Evolutionary conservation across 2,888 invertebrate genomes (phyloP), one percentile per base, ranked within the genome.

Genomic region (Drosophila kambysellisi): DNA sequence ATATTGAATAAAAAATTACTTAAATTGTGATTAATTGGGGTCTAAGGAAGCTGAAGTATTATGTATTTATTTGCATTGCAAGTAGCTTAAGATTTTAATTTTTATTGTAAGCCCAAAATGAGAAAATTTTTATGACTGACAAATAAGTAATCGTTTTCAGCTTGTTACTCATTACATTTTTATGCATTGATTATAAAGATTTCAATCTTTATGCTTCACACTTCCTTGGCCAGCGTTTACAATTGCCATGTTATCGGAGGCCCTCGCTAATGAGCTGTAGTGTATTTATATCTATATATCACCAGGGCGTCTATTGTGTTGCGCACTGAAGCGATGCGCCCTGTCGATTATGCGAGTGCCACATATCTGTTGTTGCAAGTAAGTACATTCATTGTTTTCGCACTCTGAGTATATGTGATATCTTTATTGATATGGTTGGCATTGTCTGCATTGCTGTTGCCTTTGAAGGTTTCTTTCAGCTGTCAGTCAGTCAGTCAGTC

Each of bases 361-460:
- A 72, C 71, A 71, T 60, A 74, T 43, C 65, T 61, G 58, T 57
- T 73, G 69, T 81, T 62, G 65, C 43, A 67, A 58, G 64, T 67
- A 30, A 46, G 48, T 37, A 53, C 52, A 66, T 48, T 58, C 68
- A 82, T 74, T 81, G 70, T 82, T 20, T 72, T 72, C 69, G 25
- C 61, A 52, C 62, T 32, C 54, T 67, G 74, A 29, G 62, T 60
- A 56, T 68, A 66, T 51, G 66, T 77, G 83, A 86, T 84, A 79
- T 74, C 82, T 84, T 82, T 82, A 87, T 82, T 87, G 87, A 84
- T 87, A 80, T 71, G 59, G 78, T 65, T 84, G 82, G 84, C 84
- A 87, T 84, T 84, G 84, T 84, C 82, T 84, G 69, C 74, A 70
- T 64, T 77, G 80, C 54, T 51, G 80, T 81, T 82, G 74, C 69